Conservation (phyloP, 1,140 invertebrate genomes). For the Zaprionus camerounensis region DNA sequence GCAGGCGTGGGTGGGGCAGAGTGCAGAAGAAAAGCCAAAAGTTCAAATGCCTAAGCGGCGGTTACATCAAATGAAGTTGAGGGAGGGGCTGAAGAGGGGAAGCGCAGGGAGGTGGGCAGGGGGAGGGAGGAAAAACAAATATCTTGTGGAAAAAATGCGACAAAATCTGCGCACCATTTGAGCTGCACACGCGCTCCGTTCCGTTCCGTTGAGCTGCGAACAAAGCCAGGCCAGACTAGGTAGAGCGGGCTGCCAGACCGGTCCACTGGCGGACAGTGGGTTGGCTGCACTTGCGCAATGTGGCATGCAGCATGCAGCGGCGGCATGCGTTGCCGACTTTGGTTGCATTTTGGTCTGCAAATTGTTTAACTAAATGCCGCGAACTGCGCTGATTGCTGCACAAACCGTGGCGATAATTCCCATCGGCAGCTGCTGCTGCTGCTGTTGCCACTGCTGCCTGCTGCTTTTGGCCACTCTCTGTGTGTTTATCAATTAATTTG, state of each 20-base stretch:
- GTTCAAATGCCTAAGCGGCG: conserved; percentile 71
- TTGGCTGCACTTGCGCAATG: conserved; percentile 71
- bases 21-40: conserved; percentile 66
- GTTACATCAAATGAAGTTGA: conserved; percentile 75
- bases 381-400: conserved; percentile 64
- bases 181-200: conserved; percentile 54
- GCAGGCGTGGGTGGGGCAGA: conserved; percentile 43
- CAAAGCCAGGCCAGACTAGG: conserved; percentile 25
- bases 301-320: conserved; percentile 51
- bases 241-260: background rate
- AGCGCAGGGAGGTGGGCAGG: background rate
- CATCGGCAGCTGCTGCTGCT: conserved; percentile 23
- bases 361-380: conserved; percentile 72
- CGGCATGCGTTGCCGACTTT: conserved; percentile 11
- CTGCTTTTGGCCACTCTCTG: conserved; percentile 35
- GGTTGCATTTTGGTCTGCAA: conserved; percentile 66
- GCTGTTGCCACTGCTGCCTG: background rate
- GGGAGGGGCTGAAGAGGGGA: conserved; percentile 18
- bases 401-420: conserved; percentile 74
- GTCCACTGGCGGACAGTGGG: conserved; percentile 29
- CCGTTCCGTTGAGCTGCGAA: conserved; percentile 7
- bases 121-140: conserved; percentile 59
- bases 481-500: conserved; percentile 78
- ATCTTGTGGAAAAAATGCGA: conserved; percentile 65
- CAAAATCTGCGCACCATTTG: conserved; percentile 61